phyloP scores from a whole-genome alignment of 2,797 vertebrate genomes.

The Diplodus puntazzo region DNA sequence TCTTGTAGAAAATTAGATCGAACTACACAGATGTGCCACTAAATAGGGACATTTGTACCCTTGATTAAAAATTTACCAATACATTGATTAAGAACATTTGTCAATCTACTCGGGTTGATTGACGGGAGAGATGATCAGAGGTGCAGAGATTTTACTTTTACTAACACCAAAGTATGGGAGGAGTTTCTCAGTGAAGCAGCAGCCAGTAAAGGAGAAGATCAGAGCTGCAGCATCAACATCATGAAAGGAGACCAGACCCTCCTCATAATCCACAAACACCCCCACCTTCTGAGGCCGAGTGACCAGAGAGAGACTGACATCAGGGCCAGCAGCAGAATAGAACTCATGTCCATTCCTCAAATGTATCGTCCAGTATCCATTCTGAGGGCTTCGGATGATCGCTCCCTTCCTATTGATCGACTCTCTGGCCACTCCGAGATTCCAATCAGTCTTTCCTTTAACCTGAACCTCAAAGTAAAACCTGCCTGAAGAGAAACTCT shows the following conservation, averaged over 20 bases:
- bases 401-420: background rate
- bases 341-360: background rate
- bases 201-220: constrained; percentile 5
- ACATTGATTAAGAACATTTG: no score
- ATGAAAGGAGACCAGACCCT: constrained; percentile 10
- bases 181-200: background rate
- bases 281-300: background rate
- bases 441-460: background rate
- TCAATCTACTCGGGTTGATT: background rate
- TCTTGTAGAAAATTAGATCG: no score
- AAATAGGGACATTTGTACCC: no score
- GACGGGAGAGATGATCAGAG: constrained; percentile 4
- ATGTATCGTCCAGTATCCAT: background rate
- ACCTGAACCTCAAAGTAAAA: constrained; percentile 5
- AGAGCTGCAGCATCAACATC: background rate
- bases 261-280: constrained; percentile 4
- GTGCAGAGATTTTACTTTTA: background rate
- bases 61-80: no score
- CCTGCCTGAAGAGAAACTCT: background rate
- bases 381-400: background rate
- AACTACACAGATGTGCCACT: no score
- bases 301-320: background rate
- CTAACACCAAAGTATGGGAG: background rate
- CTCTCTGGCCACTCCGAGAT: background rate
- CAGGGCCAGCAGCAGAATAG: fast-evolving